phyloP scores from a whole-genome alignment of 2,888 invertebrate genomes.

The Teleogryllus oceanicus region DNA sequence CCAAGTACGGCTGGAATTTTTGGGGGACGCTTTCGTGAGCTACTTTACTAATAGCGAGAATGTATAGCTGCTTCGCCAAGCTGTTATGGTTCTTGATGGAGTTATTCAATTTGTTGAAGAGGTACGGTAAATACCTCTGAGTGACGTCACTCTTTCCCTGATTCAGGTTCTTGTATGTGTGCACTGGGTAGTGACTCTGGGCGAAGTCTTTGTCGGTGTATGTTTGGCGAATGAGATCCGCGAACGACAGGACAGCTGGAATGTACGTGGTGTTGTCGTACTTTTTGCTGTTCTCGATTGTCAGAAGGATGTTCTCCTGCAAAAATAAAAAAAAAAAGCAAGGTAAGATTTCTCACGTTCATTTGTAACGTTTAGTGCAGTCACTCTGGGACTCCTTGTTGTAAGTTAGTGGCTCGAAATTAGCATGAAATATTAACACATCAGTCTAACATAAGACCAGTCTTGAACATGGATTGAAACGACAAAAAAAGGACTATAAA shows the following conservation, averaged over 20 bases:
- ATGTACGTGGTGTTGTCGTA: slow-evolving; percentile 49
- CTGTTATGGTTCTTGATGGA: slow-evolving; percentile 56
- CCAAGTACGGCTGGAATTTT: slow-evolving; percentile 50
- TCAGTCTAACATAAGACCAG: too few species aligned
- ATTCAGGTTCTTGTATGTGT: slow-evolving; percentile 57
- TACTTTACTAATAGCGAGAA: slow-evolving; percentile 62
- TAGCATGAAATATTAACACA: too few species aligned
- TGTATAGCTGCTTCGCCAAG: slow-evolving; percentile 58
- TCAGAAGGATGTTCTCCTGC: background rate
- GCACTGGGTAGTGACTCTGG: slow-evolving; percentile 61
- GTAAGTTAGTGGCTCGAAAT: too few species aligned
- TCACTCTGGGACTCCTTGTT: too few species aligned
- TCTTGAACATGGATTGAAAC: too few species aligned
- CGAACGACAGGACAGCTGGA: slow-evolving; percentile 58
- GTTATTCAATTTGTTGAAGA: slow-evolving; percentile 53
- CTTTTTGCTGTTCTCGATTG: background rate
- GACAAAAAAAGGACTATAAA: too few species aligned
- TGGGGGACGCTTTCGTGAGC: slow-evolving; percentile 60
- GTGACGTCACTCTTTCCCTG: slow-evolving; percentile 55
- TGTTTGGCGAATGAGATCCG: slow-evolving; percentile 58
- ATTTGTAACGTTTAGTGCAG: too few species aligned
- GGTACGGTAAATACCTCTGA: slow-evolving; percentile 59
- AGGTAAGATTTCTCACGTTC: background rate
- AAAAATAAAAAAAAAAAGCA: background rate
- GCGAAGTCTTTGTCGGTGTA: slow-evolving; percentile 58